Evolutionary conservation across 2,888 invertebrate genomes (phyloP), one percentile per base, ranked within the genome.

Genomic region (Venusia cambrica): DNA sequence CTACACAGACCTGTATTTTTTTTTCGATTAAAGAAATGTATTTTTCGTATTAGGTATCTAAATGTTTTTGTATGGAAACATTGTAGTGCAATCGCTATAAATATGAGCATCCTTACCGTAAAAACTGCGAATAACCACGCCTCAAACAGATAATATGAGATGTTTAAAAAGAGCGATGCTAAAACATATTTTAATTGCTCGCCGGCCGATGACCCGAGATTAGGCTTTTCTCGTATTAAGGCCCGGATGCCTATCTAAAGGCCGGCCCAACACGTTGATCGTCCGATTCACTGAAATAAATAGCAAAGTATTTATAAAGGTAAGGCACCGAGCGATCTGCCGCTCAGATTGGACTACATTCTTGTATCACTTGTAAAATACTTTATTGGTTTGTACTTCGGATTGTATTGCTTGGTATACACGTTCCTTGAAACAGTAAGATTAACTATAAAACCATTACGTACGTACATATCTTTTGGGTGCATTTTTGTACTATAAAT

Each of bases 311-410:
- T 85, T 84, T 83, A 84, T 84, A 83, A 85, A 79, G 80, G 75
- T 75, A 76, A 73, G 67, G 76, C 75, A 67, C 65, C 64, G 61
- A 59, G 62, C 72, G 83, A 84, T 84, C 73, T 66, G 72, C 72
- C 68, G 53, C 63, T 52, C 46, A 65, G 85, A 85, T 85, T 80
- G 73, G 62, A 54, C 57, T 62, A 70, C 71, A 70, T 74, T 79
- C 81, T 80, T 74, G 81, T 85, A 85, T 83, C 84, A 85, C 84
- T 84, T 84, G 84, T 81, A 80, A 78, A 80, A 84, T 85, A 81
- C 81, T 84, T 85, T 85, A 84, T 85, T 83, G 85, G 72, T 59
- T 39, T 66, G 51, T 56, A 72, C 63, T 70, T 30, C 46, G 32
- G 14, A 38, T 45, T 40, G 57, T 41, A 67, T 50, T 71, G 67